Evolutionary conservation across 2,888 invertebrate species (phyloP).

Genomic region (Formica aserva): DNA sequence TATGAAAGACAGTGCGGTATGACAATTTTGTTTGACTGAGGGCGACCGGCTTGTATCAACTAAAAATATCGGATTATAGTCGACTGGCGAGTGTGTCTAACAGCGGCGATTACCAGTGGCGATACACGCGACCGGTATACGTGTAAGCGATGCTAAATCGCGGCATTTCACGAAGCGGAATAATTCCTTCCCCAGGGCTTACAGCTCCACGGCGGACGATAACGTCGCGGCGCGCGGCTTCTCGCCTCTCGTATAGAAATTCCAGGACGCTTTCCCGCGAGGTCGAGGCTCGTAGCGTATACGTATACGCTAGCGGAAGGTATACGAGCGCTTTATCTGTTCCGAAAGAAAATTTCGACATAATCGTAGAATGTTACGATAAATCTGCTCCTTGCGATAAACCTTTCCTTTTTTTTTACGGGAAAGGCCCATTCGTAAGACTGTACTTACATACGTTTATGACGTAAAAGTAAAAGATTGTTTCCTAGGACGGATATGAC

Average conservation of each 20-base stretch:
- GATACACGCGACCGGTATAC: constrained; percentile 48
- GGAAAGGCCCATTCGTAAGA: background rate
- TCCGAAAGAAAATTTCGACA: constrained; percentile 37
- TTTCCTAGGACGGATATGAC: background rate
- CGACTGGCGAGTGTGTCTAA: constrained; percentile 40
- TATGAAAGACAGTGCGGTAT: constrained; percentile 1
- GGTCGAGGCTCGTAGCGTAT: constrained; percentile 34
- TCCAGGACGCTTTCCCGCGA: constrained; percentile 61
- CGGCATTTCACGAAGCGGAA: constrained; percentile 64
- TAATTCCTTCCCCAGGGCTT: constrained; percentile 53
- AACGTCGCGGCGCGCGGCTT: constrained; percentile 54
- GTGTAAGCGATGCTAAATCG: constrained; percentile 43
- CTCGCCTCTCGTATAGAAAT: constrained; percentile 18
- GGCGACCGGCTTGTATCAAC: constrained; percentile 26
- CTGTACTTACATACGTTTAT: background rate
- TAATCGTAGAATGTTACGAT: constrained; percentile 40
- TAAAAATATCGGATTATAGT: constrained; percentile 43
- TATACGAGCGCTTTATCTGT: constrained; percentile 44
- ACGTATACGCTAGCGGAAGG: constrained; percentile 15
- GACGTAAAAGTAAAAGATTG: background rate
- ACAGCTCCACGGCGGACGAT: constrained; percentile 48
- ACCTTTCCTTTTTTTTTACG: constrained; percentile 9
- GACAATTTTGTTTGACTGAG: background rate
- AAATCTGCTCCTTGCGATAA: constrained; percentile 21
- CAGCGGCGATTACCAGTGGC: constrained; percentile 49